These are phyloP conservation scores for Belonocnema kinseyi DNA, from an alignment of 1,140 invertebrate genomes.

Conservation along the genomic window DNA sequence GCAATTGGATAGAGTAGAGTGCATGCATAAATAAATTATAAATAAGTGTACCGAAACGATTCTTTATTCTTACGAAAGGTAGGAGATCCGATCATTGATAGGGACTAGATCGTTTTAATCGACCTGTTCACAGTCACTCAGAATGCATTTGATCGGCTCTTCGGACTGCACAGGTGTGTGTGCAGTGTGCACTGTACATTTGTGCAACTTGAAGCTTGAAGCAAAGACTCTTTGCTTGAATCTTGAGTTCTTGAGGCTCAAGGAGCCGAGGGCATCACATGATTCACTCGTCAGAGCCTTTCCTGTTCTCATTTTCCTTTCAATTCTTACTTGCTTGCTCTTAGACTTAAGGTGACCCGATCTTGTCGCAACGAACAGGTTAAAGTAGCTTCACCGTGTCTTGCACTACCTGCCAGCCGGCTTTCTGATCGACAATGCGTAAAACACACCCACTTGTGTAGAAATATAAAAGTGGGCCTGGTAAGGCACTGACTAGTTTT, in stretches of 20 bases:
- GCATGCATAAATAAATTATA: constrained; percentile 23
- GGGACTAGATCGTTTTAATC: constrained; percentile 15
- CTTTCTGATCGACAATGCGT: constrained; percentile 34
- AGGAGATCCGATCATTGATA: not conserved
- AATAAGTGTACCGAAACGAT: constrained; percentile 1
- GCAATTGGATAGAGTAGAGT: not conserved
- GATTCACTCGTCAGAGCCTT: constrained; percentile 13
- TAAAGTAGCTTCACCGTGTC: constrained; percentile 41
- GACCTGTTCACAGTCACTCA: not conserved
- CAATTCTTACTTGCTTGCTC: not conserved
- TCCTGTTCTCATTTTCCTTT: not conserved
- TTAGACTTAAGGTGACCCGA: constrained; percentile 40
- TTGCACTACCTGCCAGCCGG: constrained; percentile 16
- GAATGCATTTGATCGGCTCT: not conserved
- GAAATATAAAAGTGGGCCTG: too few species aligned
- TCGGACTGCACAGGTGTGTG: not conserved
- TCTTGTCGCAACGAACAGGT: constrained; percentile 49
- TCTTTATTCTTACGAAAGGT: not conserved
- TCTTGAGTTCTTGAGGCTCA: not conserved
- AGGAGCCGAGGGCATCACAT: not conserved
- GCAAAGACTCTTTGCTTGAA: not conserved
- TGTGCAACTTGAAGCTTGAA: too few species aligned
- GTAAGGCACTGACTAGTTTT: too few species aligned
- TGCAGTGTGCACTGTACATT: too few species aligned
- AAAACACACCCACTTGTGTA: constrained; percentile 5